A percentile compares a stretch with the other conserved stretches of the same genome.
Evolutionary conservation across 2,113 vertebrate species (phyloP).

Genomic region (Crotalus horridus): DNA sequence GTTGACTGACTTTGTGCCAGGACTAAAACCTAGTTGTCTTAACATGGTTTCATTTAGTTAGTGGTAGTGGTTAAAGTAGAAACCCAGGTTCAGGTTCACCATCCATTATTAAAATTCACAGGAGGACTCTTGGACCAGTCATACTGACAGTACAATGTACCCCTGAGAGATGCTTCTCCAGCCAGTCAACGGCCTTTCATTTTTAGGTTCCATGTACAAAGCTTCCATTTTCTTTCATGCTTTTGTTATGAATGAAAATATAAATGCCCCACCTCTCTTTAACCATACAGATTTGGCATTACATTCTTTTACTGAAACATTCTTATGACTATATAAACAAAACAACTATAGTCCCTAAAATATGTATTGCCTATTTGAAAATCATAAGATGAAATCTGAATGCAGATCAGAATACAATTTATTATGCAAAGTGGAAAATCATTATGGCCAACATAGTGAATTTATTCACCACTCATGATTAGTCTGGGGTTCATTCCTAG

Average conservation of each 20-base stretch:
- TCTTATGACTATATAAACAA: neutral
- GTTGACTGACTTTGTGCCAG: neutral
- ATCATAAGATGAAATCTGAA: neutral
- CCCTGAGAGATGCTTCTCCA: neutral
- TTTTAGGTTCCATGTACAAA: neutral
- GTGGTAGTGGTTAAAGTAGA: neutral
- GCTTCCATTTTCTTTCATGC: neutral
- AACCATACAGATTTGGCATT: neutral
- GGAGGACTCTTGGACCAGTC: neutral
- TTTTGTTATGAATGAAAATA: neutral
- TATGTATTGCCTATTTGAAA: neutral
- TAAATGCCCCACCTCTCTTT: neutral
- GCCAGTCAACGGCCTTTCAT: neutral
- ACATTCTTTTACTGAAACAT: neutral
- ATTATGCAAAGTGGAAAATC: neutral
- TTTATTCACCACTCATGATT: neutral
- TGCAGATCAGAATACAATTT: neutral
- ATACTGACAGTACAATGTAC: neutral
- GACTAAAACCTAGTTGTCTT: neutral
- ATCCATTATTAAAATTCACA: neutral
- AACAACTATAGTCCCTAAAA: neutral
- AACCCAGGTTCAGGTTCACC: neutral
- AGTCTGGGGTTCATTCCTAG: conserved; percentile 4
- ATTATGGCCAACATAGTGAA: neutral
- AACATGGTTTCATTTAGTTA: neutral